phyloP scores from a whole-genome alignment of 2,888 invertebrate genomes.

The Parnassius smintheus region DNA sequence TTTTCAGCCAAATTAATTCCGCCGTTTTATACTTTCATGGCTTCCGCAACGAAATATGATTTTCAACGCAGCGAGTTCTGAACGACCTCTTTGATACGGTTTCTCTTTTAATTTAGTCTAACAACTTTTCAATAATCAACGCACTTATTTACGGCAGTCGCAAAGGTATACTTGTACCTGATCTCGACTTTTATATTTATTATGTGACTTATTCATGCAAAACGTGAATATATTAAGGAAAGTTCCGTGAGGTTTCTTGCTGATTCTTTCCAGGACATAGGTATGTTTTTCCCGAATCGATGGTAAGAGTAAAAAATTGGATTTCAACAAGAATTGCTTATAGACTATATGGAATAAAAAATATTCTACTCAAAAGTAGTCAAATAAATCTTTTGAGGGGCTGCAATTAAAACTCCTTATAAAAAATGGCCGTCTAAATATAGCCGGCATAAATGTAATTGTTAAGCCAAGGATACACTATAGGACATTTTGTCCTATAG shows the following conservation, averaged over 20 bases:
- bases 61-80: slow-evolving; percentile 54
- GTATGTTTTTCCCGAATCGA: no score
- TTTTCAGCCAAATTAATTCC: slow-evolving; percentile 77
- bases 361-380: not conserved
- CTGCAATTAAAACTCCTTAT: not conserved
- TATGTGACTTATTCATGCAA: not conserved
- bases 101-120: slow-evolving; percentile 51
- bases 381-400: not conserved
- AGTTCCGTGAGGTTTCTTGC: not conserved
- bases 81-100: slow-evolving; percentile 53
- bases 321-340: no score
- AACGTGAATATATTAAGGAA: not conserved
- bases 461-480: no score
- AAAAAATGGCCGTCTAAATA: not conserved
- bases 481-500: no score
- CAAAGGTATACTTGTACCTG: not conserved
- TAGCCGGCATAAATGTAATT: no score
- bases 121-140: slow-evolving; percentile 21
- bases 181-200: slow-evolving; percentile 11
- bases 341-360: no score
- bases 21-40: slow-evolving; percentile 64
- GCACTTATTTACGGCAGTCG: slow-evolving; percentile 14
- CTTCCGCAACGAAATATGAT: slow-evolving; percentile 71
- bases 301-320: no score
- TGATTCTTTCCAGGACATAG: no score